phyloP scores from a whole-genome alignment of 2,797 vertebrate genomes.

The Tokudaia tokunoshimensis region DNA sequence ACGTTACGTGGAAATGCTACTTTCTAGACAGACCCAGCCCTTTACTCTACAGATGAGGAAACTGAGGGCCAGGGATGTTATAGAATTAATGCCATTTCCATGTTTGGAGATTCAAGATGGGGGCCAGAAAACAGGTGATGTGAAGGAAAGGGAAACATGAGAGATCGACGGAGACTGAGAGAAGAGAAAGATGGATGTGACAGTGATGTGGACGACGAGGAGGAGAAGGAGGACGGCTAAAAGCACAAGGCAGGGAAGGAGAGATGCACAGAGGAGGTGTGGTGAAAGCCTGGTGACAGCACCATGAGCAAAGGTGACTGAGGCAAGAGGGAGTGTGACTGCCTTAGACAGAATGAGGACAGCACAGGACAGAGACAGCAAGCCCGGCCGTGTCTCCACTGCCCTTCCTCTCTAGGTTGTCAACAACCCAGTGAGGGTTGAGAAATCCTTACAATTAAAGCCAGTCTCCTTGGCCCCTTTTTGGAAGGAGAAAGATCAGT shows the following conservation, averaged over 20 bases:
- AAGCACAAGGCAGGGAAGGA: not conserved
- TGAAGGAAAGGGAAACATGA: not conserved
- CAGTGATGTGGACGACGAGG: not conserved
- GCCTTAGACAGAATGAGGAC: not conserved
- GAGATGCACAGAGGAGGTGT: not conserved
- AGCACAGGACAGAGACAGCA: not conserved
- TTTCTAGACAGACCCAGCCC: not conserved
- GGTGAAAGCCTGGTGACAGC: not conserved
- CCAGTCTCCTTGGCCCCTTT: not conserved
- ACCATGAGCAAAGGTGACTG: too few species aligned
- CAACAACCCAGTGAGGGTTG: not conserved
- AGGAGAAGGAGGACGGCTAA: not conserved
- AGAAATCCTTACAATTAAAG: slow-evolving; percentile 12
- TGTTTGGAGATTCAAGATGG: not conserved
- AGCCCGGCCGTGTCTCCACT: not conserved
- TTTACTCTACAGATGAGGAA: not conserved
- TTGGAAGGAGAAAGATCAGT: not conserved
- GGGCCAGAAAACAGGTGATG: not conserved
- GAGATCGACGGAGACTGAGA: not conserved
- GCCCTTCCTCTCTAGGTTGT: not conserved
- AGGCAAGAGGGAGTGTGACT: not conserved
- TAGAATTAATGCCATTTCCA: not conserved
- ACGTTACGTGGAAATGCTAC: not conserved
- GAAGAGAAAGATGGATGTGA: not conserved
- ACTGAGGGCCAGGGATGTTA: not conserved